Evolutionary conservation across 2,113 vertebrate species (phyloP).

Genomic region (Sphyrna mokarran): DNA sequence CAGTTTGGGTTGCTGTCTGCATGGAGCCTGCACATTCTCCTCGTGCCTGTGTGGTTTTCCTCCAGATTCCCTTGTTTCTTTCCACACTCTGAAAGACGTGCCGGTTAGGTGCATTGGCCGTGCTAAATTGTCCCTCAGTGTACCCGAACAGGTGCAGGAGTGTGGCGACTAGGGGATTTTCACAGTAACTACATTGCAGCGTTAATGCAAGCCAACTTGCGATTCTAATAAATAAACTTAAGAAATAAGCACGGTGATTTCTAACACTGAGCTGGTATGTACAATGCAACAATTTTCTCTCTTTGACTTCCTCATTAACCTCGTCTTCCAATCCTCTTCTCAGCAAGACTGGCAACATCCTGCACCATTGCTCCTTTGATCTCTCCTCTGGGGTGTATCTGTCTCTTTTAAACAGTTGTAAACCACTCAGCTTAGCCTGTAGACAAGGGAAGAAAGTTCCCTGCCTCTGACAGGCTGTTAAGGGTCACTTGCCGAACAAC

Average conservation of each 20-base stretch:
- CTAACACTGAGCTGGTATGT: neutral
- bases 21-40: too few species aligned
- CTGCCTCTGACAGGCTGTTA: neutral
- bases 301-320: neutral
- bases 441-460: neutral
- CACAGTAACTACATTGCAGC: too few species aligned
- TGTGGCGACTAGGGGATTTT: too few species aligned
- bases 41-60: too few species aligned
- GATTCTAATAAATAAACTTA: too few species aligned
- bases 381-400: neutral
- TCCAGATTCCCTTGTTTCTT: too few species aligned
- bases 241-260: neutral
- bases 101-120: too few species aligned
- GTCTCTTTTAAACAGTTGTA: neutral
- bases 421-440: neutral
- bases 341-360: neutral
- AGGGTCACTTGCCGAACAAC: neutral
- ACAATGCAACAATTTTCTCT: neutral
- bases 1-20: too few species aligned
- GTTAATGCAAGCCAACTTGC: too few species aligned
- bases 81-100: too few species aligned
- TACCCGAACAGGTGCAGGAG: too few species aligned
- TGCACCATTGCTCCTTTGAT: neutral
- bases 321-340: neutral
- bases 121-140: too few species aligned